A percentile compares a stretch with the other conserved stretches of the same genome.
phyloP scores from a whole-genome alignment of 2,113 vertebrate genomes.

The Ia io region DNA sequence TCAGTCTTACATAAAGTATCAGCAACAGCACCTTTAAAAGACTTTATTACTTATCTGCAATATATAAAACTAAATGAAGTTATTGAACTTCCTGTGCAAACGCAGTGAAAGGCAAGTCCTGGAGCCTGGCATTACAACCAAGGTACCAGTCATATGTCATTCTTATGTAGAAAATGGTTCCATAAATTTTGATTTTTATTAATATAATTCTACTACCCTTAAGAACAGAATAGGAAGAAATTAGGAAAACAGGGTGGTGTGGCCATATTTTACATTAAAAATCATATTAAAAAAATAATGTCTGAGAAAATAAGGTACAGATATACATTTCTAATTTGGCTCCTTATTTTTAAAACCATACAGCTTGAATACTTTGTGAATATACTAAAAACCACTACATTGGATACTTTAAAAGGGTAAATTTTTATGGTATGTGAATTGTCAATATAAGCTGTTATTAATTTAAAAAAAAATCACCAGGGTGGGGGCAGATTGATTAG shows the following conservation, averaged over 20 bases:
- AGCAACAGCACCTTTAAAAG: not conserved
- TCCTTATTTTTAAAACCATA: not conserved
- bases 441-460: not conserved
- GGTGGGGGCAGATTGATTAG: not conserved
- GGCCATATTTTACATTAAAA: constrained; percentile 1
- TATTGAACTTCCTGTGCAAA: not conserved
- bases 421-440: constrained; percentile 43
- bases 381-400: not conserved
- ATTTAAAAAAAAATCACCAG: not conserved
- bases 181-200: constrained; percentile 10
- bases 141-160: not conserved
- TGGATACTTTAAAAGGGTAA: not conserved
- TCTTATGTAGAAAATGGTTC: constrained; percentile 9
- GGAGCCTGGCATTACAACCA: not conserved
- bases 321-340: not conserved
- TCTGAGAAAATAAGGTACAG: not conserved
- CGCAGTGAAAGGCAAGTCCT: not conserved
- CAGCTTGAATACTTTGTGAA: not conserved
- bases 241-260: not conserved
- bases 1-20: not conserved
- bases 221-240: not conserved
- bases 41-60: not conserved
- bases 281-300: not conserved
- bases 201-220: not conserved
- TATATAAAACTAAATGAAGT: constrained; percentile 35